Evolutionary conservation across 2,797 vertebrate species (phyloP).

Genomic region (Hafferia zeledoni): DNA sequence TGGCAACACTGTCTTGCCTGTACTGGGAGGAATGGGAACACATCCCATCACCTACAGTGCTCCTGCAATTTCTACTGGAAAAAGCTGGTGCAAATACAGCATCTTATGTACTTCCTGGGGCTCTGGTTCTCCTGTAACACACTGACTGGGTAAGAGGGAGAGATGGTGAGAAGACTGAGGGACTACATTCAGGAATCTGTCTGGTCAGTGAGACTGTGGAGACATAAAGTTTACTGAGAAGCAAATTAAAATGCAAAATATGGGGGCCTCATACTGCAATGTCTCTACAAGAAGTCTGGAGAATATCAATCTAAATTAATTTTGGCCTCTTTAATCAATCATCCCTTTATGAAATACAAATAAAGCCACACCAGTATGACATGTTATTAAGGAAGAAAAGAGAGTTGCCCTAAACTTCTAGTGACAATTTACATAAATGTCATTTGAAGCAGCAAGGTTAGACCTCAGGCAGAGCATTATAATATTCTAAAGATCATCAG

Average conservation of each 20-base stretch:
- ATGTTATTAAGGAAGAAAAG: conserved; percentile 62
- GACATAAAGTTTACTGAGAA: neutral
- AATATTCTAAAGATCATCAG: conserved; percentile 53
- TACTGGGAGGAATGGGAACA: neutral
- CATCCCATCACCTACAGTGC: neutral
- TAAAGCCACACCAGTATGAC: conserved; percentile 49
- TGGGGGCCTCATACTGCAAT: neutral
- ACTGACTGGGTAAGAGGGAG: neutral
- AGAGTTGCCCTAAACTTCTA: conserved; percentile 50
- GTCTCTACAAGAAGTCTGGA: conserved; percentile 13
- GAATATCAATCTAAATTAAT: conserved; percentile 65
- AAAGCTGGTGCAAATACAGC: neutral
- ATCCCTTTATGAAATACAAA: conserved; percentile 56
- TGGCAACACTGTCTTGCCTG: neutral
- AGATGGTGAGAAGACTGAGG: neutral
- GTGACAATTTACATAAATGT: conserved; percentile 61
- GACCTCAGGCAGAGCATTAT: conserved; percentile 33
- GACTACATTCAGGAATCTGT: neutral
- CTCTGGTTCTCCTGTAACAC: neutral
- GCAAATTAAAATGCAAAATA: conserved; percentile 58
- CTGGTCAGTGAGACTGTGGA: neutral
- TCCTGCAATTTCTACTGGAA: neutral
- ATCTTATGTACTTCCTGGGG: neutral
- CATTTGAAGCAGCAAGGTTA: conserved; percentile 42
- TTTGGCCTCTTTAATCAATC: conserved; percentile 63